A percentile compares a stretch with the other conserved stretches of the same genome.
Conservation (phyloP, 2,113 vertebrate genomes). For the Seriola quinqueradiata region DNA sequence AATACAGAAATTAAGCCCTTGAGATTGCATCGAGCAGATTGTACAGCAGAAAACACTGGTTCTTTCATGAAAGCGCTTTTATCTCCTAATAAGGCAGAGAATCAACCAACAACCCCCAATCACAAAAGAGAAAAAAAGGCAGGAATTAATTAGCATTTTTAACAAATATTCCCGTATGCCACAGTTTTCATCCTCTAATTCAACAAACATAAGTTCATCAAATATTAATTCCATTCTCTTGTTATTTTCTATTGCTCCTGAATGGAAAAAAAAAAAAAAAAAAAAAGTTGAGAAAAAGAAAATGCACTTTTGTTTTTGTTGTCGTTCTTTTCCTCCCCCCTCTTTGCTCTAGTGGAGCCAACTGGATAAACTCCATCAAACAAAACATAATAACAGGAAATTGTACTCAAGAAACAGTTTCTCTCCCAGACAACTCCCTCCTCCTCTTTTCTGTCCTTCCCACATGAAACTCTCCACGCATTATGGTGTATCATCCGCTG, state of each 20-base stretch:
- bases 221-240: slow-evolving; percentile 73
- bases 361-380: slow-evolving; percentile 65
- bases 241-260: slow-evolving; percentile 58
- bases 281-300: slow-evolving; percentile 39
- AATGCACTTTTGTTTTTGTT: slow-evolving; percentile 43
- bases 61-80: slow-evolving; percentile 65
- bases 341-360: slow-evolving; percentile 53
- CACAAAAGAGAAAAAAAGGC: slow-evolving; percentile 35
- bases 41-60: slow-evolving; percentile 35
- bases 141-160: slow-evolving; percentile 77
- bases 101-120: slow-evolving; percentile 33
- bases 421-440: neutral
- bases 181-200: slow-evolving; percentile 73
- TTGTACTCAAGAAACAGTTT: slow-evolving; percentile 25
- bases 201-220: slow-evolving; percentile 74
- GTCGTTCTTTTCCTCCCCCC: slow-evolving; percentile 1
- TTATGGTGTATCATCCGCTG: slow-evolving; percentile 19
- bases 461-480: slow-evolving; percentile 26
- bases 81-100: slow-evolving; percentile 62
- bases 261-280: slow-evolving; percentile 24
- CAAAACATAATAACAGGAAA: slow-evolving; percentile 55
- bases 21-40: slow-evolving; percentile 64
- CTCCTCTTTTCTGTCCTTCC: slow-evolving; percentile 6
- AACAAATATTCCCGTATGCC: slow-evolving; percentile 65
- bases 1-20: slow-evolving; percentile 50